Evolutionary conservation across 2,113 vertebrate species (phyloP).

Genomic region (Heliornis fulica): DNA sequence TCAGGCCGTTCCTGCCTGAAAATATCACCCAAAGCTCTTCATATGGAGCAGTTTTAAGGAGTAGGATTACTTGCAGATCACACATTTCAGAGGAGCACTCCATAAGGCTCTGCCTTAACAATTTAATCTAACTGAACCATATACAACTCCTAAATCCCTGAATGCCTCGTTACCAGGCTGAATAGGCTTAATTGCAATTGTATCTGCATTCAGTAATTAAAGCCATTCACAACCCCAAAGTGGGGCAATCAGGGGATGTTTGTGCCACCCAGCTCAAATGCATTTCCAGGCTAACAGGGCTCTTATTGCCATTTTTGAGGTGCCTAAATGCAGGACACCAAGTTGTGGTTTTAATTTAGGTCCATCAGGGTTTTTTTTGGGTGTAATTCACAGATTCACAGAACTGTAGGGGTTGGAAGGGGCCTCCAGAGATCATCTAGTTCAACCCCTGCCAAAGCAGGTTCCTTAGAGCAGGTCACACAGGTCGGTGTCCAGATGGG

Average conservation of each 20-base stretch:
- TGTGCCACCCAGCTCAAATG: neutral
- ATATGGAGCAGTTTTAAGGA: accelerated
- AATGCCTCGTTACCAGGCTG: neutral
- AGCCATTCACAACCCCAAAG: neutral
- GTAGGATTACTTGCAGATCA: neutral
- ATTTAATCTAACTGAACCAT: neutral
- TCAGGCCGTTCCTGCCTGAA: neutral
- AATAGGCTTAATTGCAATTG: slow-evolving; percentile 23
- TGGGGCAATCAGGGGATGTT: neutral
- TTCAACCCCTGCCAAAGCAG: too few species aligned
- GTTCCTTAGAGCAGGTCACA: too few species aligned
- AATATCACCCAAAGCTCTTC: neutral
- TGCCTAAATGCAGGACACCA: neutral
- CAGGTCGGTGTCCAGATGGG: too few species aligned
- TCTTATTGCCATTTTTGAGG: neutral
- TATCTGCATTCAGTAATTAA: neutral
- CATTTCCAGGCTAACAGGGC: neutral
- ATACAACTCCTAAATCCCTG: neutral
- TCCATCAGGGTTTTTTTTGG: accelerated
- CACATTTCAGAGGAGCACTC: neutral
- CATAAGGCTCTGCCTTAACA: neutral
- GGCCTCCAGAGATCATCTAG: too few species aligned
- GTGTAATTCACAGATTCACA: too few species aligned
- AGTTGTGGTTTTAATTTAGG: neutral
- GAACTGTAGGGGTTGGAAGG: too few species aligned